A percentile compares a stretch with the other conserved stretches of the same genome.
Conservation (phyloP, 2,113 vertebrate genomes). For the Pristiophorus japonicus region DNA sequence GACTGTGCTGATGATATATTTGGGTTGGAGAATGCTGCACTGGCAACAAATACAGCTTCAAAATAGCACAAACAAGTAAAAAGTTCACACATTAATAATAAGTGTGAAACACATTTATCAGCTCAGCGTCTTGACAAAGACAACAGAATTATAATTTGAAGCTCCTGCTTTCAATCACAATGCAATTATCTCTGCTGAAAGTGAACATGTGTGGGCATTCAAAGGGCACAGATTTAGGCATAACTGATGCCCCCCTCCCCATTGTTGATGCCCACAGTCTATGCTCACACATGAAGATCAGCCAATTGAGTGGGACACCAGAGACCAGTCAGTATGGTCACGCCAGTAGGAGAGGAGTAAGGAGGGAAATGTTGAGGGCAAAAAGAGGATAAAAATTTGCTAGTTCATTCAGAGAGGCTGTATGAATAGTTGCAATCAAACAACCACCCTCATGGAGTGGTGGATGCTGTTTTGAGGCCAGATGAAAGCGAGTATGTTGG, state of each 20-base stretch:
- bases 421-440: not conserved
- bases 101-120: conserved; percentile 4
- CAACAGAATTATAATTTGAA: not conserved
- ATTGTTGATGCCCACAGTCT: not conserved
- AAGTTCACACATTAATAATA: not conserved
- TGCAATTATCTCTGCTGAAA: not conserved
- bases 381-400: not conserved
- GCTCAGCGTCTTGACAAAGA: not conserved
- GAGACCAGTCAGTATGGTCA: not conserved
- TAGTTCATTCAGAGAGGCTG: not conserved
- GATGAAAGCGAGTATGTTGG: not conserved
- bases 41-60: not conserved
- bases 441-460: not conserved
- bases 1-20: not conserved
- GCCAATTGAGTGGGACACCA: not conserved
- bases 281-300: not conserved
- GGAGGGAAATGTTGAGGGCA: not conserved
- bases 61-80: not conserved
- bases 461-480: not conserved
- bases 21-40: not conserved
- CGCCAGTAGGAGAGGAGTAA: not conserved
- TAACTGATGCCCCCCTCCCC: not conserved
- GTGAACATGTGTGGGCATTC: conserved; percentile 9
- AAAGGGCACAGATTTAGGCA: not conserved
- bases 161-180: not conserved